Percentiles rank a stretch among this genome's conserved stretches.
phyloP scores from a whole-genome alignment of 2,888 invertebrate species.

The Neoascia interrupta region DNA sequence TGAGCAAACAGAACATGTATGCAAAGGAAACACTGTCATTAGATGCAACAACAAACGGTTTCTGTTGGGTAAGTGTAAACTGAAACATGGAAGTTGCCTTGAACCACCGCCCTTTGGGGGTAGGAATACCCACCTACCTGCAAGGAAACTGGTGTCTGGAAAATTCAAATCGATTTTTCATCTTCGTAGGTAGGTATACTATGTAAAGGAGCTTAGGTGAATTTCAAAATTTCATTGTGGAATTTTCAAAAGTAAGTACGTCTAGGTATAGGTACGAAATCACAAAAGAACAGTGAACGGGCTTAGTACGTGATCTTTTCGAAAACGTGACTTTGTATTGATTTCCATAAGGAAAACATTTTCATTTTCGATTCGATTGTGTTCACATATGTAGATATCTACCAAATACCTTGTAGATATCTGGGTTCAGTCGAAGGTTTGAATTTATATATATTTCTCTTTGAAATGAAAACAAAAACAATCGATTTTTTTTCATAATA shows the following conservation, averaged over 20 bases:
- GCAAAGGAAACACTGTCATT: neutral
- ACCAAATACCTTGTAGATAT: slow-evolving; percentile 2
- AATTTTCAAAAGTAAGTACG: slow-evolving; percentile 44
- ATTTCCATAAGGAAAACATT: slow-evolving; percentile 74
- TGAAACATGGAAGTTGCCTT: slow-evolving; percentile 55
- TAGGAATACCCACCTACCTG: neutral
- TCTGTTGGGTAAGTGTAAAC: slow-evolving; percentile 11
- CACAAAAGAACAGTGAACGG: slow-evolving; percentile 12
- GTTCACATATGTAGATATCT: slow-evolving; percentile 24
- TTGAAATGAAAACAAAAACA: slow-evolving; percentile 35
- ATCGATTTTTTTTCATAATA: slow-evolving; percentile 55
- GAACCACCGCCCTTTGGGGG: slow-evolving; percentile 48
- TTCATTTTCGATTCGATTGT: slow-evolving; percentile 61
- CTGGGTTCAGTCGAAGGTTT: neutral
- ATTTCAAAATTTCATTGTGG: slow-evolving; percentile 45
- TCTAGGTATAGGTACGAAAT: too few relatives aligned
- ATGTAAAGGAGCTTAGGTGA: too few relatives aligned
- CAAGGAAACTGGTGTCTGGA: slow-evolving; percentile 47
- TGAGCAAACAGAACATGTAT: slow-evolving; percentile 2
- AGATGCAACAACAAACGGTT: neutral
- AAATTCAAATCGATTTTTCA: slow-evolving; percentile 49
- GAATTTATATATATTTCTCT: neutral
- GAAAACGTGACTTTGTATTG: slow-evolving; percentile 80
- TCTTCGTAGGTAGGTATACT: too few relatives aligned
- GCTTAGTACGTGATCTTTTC: slow-evolving; percentile 77